Evolutionary conservation across 2,797 vertebrate species (phyloP).

Genomic region (Mus spretus): DNA sequence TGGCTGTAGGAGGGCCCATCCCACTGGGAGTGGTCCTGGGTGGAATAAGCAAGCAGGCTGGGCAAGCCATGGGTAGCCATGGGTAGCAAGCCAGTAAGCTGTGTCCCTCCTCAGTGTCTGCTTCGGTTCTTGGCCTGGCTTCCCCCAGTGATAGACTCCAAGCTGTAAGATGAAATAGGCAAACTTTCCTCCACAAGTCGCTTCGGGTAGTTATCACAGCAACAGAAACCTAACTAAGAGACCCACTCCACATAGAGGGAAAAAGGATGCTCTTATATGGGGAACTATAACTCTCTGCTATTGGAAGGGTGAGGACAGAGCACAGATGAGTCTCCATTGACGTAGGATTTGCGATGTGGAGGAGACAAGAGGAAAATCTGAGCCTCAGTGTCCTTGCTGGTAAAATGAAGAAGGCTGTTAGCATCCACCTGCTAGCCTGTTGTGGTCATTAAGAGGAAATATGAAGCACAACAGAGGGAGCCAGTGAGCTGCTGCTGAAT

Average conservation of each 20-base stretch:
- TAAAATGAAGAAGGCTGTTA: background rate
- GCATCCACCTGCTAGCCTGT: background rate
- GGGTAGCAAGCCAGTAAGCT: background rate
- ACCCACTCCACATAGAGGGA: accelerated
- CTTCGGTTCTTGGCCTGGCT: background rate
- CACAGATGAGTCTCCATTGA: background rate
- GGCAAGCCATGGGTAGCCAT: background rate
- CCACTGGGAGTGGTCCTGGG: background rate
- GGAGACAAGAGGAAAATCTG: background rate
- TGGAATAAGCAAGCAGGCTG: background rate
- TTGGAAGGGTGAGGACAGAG: background rate
- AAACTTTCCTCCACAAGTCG: background rate
- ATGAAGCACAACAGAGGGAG: background rate
- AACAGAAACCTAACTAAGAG: background rate
- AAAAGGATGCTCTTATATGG: background rate
- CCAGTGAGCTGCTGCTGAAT: background rate
- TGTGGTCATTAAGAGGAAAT: background rate
- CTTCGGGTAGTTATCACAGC: background rate
- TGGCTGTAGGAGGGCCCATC: background rate
- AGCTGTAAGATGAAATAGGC: background rate
- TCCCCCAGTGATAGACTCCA: background rate
- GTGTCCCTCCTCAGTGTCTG: background rate
- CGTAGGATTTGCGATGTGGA: background rate
- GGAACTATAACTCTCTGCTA: background rate
- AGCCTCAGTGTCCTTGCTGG: background rate